phyloP scores from a whole-genome alignment of 2,797 vertebrate species.

The Rhynchotus rufescens region DNA sequence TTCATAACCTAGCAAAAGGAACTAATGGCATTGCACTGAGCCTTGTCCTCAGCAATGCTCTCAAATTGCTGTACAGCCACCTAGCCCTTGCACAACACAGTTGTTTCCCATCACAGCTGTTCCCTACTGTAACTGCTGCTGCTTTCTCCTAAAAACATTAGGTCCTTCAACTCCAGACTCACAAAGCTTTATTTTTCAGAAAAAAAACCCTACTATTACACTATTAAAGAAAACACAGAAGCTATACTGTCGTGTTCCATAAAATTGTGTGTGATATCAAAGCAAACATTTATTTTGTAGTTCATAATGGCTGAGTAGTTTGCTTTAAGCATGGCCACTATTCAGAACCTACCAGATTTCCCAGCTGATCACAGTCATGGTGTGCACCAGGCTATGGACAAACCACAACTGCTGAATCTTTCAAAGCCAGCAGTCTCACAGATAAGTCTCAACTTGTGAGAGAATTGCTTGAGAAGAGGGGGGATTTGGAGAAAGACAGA shows the following conservation, averaged over 20 bases:
- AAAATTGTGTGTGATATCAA: neutral
- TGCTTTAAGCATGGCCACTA: fast-evolving
- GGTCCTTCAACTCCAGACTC: neutral
- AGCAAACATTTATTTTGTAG: neutral
- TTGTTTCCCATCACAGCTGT: neutral
- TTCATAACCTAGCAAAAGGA: constrained; percentile 20
- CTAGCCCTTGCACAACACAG: neutral
- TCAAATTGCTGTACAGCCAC: neutral
- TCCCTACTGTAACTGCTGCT: neutral
- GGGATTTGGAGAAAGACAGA: too few relatives aligned
- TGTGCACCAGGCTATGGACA: neutral
- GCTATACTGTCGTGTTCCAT: neutral
- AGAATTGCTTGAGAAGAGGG: too few relatives aligned
- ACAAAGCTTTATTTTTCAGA: neutral
- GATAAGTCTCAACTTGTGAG: neutral
- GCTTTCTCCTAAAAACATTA: neutral
- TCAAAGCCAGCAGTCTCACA: neutral
- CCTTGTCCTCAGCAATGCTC: neutral
- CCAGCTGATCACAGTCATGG: neutral
- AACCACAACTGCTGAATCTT: neutral
- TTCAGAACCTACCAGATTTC: neutral
- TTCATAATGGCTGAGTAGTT: neutral
- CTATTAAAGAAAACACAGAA: neutral
- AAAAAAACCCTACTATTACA: neutral
- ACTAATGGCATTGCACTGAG: neutral